These are phyloP conservation scores for Etia nguti DNA, from an alignment of 2,113 vertebrate species.

Conservation along the genomic window DNA sequence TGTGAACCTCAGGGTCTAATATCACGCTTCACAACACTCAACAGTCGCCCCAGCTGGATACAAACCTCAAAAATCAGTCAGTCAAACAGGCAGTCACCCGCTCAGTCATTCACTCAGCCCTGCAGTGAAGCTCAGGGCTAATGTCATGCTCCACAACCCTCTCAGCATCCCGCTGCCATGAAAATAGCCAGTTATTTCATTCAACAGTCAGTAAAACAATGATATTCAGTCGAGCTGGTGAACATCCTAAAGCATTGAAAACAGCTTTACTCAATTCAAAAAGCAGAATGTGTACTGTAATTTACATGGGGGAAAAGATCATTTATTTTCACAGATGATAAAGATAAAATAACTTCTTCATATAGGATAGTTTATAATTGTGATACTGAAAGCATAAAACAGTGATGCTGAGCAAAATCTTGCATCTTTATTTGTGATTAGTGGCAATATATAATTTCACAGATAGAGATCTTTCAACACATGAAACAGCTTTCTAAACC, in stretches of 20 bases:
- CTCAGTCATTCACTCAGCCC: not conserved
- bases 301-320: not conserved
- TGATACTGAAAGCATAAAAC: not conserved
- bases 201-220: not conserved
- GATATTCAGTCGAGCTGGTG: not conserved
- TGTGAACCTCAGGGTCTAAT: slow-evolving; percentile 49
- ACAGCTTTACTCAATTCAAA: not conserved
- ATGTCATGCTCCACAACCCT: slow-evolving; percentile 13
- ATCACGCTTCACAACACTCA: slow-evolving; percentile 51
- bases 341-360: not conserved
- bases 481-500: not conserved
- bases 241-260: not conserved
- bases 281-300: not conserved
- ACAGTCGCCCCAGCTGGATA: not conserved
- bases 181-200: not conserved
- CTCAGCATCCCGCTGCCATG: not conserved
- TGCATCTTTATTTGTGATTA: not conserved
- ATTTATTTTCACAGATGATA: not conserved
- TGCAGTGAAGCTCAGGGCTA: slow-evolving; percentile 11
- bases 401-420: not conserved
- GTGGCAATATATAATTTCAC: not conserved
- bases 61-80: slow-evolving; percentile 23
- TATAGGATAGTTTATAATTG: not conserved
- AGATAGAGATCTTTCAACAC: not conserved
- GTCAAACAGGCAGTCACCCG: slow-evolving; percentile 8